Conservation (phyloP, 64 coral and sea anemone genomes). For the Montipora capricornis region DNA sequence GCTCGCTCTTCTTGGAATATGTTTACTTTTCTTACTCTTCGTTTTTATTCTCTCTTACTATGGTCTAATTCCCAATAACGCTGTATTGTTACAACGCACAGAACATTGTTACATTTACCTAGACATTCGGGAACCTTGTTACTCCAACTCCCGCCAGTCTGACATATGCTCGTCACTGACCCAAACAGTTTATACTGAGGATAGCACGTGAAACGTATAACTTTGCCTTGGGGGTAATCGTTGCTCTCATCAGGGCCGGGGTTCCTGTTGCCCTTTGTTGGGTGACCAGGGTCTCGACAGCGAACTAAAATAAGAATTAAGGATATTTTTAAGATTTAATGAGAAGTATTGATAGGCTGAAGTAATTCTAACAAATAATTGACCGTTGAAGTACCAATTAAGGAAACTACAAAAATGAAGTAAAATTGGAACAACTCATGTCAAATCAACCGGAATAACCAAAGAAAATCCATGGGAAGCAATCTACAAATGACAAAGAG, state of each 20-base stretch:
- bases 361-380: too few relatives aligned
- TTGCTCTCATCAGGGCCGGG: slow-evolving; percentile 52
- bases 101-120: background rate
- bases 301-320: background rate
- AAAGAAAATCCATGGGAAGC: too few relatives aligned
- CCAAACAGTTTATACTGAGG: slow-evolving; percentile 55
- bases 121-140: slow-evolving; percentile 53
- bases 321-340: background rate
- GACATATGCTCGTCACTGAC: slow-evolving; percentile 21
- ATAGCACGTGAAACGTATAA: slow-evolving; percentile 76
- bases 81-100: too few relatives aligned
- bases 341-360: background rate
- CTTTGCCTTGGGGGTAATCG: slow-evolving; percentile 48
- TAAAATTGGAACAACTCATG: too few relatives aligned
- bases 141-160: slow-evolving; percentile 69
- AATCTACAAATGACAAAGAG: too few relatives aligned
- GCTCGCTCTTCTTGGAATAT: too few relatives aligned
- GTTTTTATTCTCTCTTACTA: too few relatives aligned
- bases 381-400: too few relatives aligned
- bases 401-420: too few relatives aligned
- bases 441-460: too few relatives aligned
- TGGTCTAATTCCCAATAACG: too few relatives aligned
- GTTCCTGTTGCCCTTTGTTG: slow-evolving; percentile 52
- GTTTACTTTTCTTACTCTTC: too few relatives aligned
- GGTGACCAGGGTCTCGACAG: slow-evolving; percentile 76